A percentile compares a stretch with the other conserved stretches of the same genome.
These are phyloP conservation scores for Drosophila nebulosa DNA, from an alignment of 1,140 invertebrate genomes.

Conservation along the genomic window DNA sequence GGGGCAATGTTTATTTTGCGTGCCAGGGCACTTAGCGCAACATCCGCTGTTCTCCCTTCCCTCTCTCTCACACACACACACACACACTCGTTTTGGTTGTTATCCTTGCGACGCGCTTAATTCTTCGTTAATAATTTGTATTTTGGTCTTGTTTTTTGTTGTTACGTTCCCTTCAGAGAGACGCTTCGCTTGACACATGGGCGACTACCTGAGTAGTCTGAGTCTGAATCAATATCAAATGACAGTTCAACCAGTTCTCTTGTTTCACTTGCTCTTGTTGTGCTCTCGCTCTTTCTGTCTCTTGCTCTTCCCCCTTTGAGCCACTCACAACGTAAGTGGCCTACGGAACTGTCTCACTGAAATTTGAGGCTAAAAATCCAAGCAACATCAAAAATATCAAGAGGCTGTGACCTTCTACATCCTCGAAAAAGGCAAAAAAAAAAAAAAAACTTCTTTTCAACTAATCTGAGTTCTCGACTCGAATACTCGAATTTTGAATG, in stretches of 20 bases:
- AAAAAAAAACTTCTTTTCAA: no score
- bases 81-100: slow-evolving; percentile 1
- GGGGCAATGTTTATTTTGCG: slow-evolving; percentile 66
- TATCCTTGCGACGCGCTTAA: slow-evolving; percentile 48
- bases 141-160: not conserved
- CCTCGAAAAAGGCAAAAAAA: not conserved
- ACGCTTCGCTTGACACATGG: slow-evolving; percentile 24
- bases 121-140: slow-evolving; percentile 59
- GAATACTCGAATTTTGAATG: not conserved
- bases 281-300: not conserved
- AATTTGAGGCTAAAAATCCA: not conserved
- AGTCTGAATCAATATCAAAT: not conserved
- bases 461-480: no score
- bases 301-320: not conserved
- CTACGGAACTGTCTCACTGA: not conserved
- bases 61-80: not conserved
- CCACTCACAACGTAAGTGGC: not conserved
- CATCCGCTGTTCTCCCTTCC: slow-evolving; percentile 45
- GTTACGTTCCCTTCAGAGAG: slow-evolving; percentile 44
- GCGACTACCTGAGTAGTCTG: not conserved
- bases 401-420: not conserved
- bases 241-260: not conserved
- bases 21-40: slow-evolving; percentile 58
- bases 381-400: not conserved
- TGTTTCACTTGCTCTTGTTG: not conserved